Base-by-base conservation (phyloP, 2,888 invertebrate species). In the Vannuccia rotundouncinata region DNA sequence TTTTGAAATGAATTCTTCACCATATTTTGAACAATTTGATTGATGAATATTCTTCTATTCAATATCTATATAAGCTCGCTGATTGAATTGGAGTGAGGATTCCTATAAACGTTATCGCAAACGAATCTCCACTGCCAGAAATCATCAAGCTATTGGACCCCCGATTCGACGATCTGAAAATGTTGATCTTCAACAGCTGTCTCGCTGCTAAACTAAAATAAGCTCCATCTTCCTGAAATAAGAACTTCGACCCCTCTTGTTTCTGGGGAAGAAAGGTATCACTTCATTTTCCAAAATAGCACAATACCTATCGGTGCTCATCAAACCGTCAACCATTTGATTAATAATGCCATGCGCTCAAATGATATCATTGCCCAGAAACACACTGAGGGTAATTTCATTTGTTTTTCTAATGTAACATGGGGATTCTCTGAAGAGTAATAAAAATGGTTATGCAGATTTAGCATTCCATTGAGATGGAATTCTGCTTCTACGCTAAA, bases 1-100 rank as follows among this genome's bases (percentile, higher is more conserved):
- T 66, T 66, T 66, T 66, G 66, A 66, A 66, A 66, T 66, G 66
- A 66, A 66, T 22, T 66, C 66, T 66, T 66, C 25, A 66, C 66
- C 66, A 66, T 66, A 66, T 66, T 66, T 66, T 66, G 66, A 22
- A 22, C 66, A 66, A 66, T 66, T 66, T 66, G 17, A 66, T n/a
- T 66, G 66, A 66, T 66, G 66, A 66, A 66, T 66, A n/a, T n/a
- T 17, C 66, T 66, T 66, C 25, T 66, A 66, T 66, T 66, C 25
- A 27, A 66, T 66, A 22, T 66, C 66, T 13, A n/a, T n/a, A n/a
- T n/a, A 66, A 66, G 66, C 25, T 66, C 66, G 25, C 25, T 13
- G 5, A 66, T 66, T 66, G 45, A 45, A 45, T 45, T 45, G 45
- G 10, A 45, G 45, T 5, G 45, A 45, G 45, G 45, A 45, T 45